Conservation (phyloP, 2,888 invertebrate species). For the Drosophila atroscutellata region DNA sequence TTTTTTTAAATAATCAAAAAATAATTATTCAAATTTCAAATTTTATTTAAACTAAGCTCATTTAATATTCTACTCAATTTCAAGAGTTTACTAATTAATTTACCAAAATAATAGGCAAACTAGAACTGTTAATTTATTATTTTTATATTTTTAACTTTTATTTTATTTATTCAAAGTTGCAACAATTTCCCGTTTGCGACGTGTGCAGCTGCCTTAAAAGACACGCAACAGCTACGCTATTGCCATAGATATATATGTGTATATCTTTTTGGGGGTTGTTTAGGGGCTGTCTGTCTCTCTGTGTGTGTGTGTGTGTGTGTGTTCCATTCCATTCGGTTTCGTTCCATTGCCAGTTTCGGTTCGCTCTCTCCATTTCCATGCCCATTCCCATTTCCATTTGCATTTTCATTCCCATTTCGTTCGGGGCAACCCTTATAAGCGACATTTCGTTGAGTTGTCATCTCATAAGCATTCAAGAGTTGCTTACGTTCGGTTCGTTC, state of each 20-base stretch:
- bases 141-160: not conserved
- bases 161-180: not conserved
- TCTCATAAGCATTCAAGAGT: slow-evolving; percentile 86
- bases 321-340: slow-evolving; percentile 17
- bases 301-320: slow-evolving; percentile 17
- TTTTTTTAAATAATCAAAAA: not conserved
- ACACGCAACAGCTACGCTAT: slow-evolving; percentile 72
- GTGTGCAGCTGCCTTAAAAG: slow-evolving; percentile 43
- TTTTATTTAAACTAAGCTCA: not conserved
- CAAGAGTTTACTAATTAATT: not conserved
- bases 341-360: slow-evolving; percentile 30
- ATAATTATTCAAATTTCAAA: not conserved
- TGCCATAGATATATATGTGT: not conserved
- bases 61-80: not conserved
- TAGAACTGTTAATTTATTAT: not conserved
- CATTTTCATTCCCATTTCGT: slow-evolving; percentile 43
- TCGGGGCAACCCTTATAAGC: slow-evolving; percentile 83
- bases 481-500: slow-evolving; percentile 86
- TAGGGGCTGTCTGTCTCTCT: slow-evolving; percentile 37
- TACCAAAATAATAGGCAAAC: not conserved
- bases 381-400: too few relatives aligned
- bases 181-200: slow-evolving; percentile 26
- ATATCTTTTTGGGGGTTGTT: slow-evolving; percentile 63
- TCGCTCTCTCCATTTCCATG: slow-evolving; percentile 12
- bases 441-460: slow-evolving; percentile 80